Conservation (phyloP, 2,797 vertebrate species). For the Cyprinella venusta region DNA sequence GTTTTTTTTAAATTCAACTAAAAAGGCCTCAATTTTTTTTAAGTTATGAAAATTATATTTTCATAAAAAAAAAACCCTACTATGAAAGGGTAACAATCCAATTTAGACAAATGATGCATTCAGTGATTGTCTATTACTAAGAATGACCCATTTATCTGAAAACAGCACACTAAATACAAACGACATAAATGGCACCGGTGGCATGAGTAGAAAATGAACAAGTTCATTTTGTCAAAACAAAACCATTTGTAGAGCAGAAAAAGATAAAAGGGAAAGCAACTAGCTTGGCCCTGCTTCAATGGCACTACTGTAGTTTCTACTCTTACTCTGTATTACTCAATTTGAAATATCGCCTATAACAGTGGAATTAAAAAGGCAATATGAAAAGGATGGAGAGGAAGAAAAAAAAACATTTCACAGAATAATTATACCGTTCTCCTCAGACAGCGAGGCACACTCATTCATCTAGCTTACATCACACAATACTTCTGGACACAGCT, state of each 20-base stretch:
- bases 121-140: conserved; percentile 75
- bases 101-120: conserved; percentile 26
- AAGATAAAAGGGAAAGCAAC: conserved; percentile 22
- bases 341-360: background rate
- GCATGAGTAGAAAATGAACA: conserved; percentile 27
- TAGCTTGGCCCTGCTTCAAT: conserved; percentile 24
- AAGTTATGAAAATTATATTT: background rate
- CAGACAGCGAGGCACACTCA: conserved; percentile 58
- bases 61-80: background rate
- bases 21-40: background rate
- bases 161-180: conserved; percentile 17
- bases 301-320: conserved; percentile 29
- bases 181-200: conserved; percentile 69
- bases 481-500: conserved; percentile 70
- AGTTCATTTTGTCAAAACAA: conserved; percentile 12
- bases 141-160: conserved; percentile 29
- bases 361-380: conserved; percentile 8
- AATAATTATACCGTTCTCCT: background rate
- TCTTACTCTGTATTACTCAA: conserved; percentile 15
- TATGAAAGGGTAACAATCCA: conserved; percentile 13
- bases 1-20: background rate
- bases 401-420: background rate
- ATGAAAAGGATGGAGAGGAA: background rate
- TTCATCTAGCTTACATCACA: conserved; percentile 66
- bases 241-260: conserved; percentile 54